phyloP scores from a whole-genome alignment of 2,888 invertebrate species.

The Cosmopolites sordidus region DNA sequence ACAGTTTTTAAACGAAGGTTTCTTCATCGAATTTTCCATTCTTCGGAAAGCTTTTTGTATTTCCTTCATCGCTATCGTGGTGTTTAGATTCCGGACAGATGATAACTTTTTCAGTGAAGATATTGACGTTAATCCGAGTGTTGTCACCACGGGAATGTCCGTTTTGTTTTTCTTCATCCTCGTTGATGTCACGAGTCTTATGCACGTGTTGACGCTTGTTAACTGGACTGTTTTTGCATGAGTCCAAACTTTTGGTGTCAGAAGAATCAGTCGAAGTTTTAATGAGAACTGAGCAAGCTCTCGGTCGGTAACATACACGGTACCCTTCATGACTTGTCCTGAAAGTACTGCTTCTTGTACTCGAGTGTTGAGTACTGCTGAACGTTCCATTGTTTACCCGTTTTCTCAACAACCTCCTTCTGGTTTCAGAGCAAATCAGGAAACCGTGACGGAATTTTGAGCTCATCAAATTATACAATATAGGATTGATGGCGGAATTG shows the following conservation, averaged over 20 bases:
- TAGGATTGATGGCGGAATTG: slow-evolving; percentile 87
- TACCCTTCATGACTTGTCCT: slow-evolving; percentile 42
- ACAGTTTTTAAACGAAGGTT: slow-evolving; percentile 34
- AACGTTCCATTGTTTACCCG: slow-evolving; percentile 52
- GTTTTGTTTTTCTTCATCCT: slow-evolving; percentile 26
- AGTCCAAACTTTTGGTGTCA: slow-evolving; percentile 55
- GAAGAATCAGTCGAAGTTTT: slow-evolving; percentile 46
- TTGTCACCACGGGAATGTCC: slow-evolving; percentile 8
- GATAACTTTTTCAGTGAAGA: slow-evolving; percentile 36
- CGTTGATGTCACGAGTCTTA: slow-evolving; percentile 20
- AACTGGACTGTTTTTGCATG: slow-evolving; percentile 7
- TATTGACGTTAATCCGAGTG: slow-evolving; percentile 29
- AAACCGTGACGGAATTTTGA: slow-evolving; percentile 84
- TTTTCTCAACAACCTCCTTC: slow-evolving; percentile 50
- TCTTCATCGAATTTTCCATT: slow-evolving; percentile 33
- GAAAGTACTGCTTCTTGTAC: slow-evolving; percentile 46
- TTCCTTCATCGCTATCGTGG: slow-evolving; percentile 3
- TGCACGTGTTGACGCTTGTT: background rate
- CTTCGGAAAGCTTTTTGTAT: slow-evolving; percentile 30
- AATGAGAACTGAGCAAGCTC: slow-evolving; percentile 40
- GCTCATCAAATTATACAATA: slow-evolving; percentile 89
- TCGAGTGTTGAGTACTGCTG: slow-evolving; percentile 49
- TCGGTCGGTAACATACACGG: slow-evolving; percentile 41
- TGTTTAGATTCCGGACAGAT: slow-evolving; percentile 23
- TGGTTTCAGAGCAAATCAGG: slow-evolving; percentile 60